Evolutionary conservation across 64 coral and sea anemone genomes (phyloP).

Genomic region (Porites lutea): DNA sequence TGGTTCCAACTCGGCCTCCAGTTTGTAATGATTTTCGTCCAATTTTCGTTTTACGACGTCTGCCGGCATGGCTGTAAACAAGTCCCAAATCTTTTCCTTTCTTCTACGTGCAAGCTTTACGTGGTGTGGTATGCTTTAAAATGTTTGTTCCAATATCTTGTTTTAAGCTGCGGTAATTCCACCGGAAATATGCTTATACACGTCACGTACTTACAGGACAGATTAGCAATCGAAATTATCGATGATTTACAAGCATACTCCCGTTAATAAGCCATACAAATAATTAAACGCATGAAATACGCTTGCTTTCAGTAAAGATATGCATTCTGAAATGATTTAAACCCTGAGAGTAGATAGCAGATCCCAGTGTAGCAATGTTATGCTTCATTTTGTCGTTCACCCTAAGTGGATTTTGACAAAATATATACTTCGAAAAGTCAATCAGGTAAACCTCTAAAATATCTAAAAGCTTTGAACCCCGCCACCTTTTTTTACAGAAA

Average conservation of each 20-base stretch:
- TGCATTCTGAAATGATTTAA: no score
- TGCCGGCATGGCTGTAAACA: neutral
- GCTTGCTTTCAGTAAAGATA: no score
- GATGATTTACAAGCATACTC: neutral
- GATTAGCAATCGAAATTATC: constrained; percentile 2
- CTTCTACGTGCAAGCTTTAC: neutral
- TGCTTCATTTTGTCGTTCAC: no score
- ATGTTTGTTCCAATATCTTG: neutral
- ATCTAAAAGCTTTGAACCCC: no score
- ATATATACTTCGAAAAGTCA: no score
- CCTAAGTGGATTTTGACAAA: no score
- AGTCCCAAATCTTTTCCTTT: neutral
- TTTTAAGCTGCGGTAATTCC: neutral
- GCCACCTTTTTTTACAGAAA: no score
- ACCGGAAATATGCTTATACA: constrained; percentile 1
- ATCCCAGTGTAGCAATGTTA: no score
- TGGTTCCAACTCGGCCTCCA: neutral
- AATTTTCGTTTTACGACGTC: neutral
- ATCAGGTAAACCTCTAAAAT: no score
- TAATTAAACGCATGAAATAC: no score
- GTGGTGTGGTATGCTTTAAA: neutral
- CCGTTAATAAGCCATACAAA: no score
- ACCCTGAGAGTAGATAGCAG: no score
- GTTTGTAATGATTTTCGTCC: neutral
- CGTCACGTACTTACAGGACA: constrained; percentile 12